These are phyloP conservation scores for Enhydra lutris DNA, from an alignment of 2,113 vertebrate species.

Conservation along the genomic window DNA sequence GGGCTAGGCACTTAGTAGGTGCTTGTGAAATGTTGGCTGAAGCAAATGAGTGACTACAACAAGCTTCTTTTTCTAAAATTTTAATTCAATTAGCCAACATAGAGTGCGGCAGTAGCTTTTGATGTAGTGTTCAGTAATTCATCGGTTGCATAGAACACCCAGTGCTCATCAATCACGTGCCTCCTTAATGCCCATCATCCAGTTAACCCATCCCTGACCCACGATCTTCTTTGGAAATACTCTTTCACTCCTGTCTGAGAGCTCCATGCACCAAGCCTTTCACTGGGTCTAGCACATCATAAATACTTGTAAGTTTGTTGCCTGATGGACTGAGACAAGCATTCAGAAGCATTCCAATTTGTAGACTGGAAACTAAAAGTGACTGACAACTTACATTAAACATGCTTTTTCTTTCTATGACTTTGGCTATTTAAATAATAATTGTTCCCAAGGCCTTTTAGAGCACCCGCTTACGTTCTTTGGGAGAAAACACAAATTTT, in stretches of 20 bases:
- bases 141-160: neutral
- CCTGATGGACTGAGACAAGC: neutral
- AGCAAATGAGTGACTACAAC: neutral
- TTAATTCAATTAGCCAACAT: neutral
- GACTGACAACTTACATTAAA: neutral
- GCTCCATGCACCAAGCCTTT: neutral
- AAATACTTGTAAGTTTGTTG: neutral
- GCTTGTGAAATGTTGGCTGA: neutral
- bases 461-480: slow-evolving; percentile 49
- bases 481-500: slow-evolving; percentile 6
- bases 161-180: neutral
- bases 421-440: neutral
- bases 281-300: neutral
- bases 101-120: neutral
- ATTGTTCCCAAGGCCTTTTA: neutral
- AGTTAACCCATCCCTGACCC: neutral
- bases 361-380: neutral
- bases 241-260: neutral
- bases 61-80: neutral
- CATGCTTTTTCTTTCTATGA: neutral
- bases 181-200: neutral
- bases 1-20: neutral
- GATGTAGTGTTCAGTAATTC: neutral
- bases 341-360: neutral
- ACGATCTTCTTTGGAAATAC: neutral